These are phyloP conservation scores for Protula sp. DNA, from an alignment of 2,888 invertebrate species.

Conservation along the genomic window DNA sequence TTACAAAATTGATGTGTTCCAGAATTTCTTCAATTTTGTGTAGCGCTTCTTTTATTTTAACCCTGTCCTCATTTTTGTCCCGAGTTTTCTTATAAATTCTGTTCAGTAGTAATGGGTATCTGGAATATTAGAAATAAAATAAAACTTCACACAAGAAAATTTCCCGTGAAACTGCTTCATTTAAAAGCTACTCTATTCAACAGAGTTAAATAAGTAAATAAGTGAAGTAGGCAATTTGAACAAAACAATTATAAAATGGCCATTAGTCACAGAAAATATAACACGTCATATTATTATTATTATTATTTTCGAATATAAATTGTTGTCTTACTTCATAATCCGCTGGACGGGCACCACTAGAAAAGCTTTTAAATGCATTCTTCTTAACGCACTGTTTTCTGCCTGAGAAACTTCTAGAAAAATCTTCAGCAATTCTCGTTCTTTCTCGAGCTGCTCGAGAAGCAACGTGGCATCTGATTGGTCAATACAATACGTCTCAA, in stretches of 20 bases:
- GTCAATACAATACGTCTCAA: constrained; percentile 89
- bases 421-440: constrained; percentile 86
- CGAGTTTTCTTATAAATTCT: constrained; percentile 87
- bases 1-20: constrained; percentile 69
- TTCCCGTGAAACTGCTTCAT: background rate
- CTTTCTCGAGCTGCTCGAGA: constrained; percentile 64
- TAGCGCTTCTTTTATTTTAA: constrained; percentile 79
- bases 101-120: constrained; percentile 82
- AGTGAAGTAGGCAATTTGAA: background rate
- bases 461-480: constrained; percentile 18
- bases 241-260: background rate
- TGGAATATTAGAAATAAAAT: constrained; percentile 29
- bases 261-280: too few species aligned
- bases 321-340: constrained; percentile 77
- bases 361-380: constrained; percentile 97
- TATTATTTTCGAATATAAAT: too few species aligned
- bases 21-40: constrained; percentile 88
- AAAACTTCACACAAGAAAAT: background rate
- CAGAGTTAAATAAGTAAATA: background rate
- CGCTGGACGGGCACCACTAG: constrained; percentile 96
- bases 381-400: constrained; percentile 84
- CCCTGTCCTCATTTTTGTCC: constrained; percentile 69
- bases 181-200: background rate
- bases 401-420: constrained; percentile 93
- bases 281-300: too few species aligned